A percentile compares a stretch with the other conserved stretches of the same genome.
phyloP scores from a whole-genome alignment of 92 coral and sea anemone genomes.

The Meandrina meandrites region DNA sequence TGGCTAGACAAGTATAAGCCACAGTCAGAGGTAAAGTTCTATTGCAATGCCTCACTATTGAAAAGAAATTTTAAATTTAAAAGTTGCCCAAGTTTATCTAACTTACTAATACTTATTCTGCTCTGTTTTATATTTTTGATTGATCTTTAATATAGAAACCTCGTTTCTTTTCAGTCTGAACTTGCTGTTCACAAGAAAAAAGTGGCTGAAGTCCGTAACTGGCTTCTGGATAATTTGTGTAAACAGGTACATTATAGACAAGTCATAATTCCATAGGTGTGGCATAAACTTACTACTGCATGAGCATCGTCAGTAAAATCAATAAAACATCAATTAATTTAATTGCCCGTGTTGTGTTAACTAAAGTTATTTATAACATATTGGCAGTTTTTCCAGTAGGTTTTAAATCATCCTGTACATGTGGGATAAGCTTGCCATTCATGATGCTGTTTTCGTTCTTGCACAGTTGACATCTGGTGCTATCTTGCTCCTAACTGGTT shows the following conservation, averaged over 20 bases:
- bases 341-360: no score
- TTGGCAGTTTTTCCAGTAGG: not conserved
- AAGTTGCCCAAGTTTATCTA: no score
- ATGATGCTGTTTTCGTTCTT: not conserved
- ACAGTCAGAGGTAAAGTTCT: constrained; percentile 65
- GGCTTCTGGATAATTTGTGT: constrained; percentile 85
- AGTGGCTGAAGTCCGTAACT: constrained; percentile 92
- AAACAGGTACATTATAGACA: constrained; percentile 72
- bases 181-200: constrained; percentile 98
- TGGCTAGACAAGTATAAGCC: constrained; percentile 95
- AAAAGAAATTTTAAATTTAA: no score
- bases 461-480: constrained; percentile 50
- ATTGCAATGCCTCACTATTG: not conserved
- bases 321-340: no score
- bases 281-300: no score
- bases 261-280: not conserved
- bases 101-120: no score
- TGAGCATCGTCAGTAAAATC: no score
- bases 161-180: constrained; percentile 56
- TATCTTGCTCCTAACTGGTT: constrained; percentile 86
- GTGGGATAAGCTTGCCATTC: not conserved
- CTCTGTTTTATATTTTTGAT: no score
- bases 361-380: no score
- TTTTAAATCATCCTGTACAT: not conserved
- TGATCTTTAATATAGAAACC: no score